Evolutionary conservation across 2,797 vertebrate genomes (phyloP).

Genomic region (Sebastes dallii): DNA sequence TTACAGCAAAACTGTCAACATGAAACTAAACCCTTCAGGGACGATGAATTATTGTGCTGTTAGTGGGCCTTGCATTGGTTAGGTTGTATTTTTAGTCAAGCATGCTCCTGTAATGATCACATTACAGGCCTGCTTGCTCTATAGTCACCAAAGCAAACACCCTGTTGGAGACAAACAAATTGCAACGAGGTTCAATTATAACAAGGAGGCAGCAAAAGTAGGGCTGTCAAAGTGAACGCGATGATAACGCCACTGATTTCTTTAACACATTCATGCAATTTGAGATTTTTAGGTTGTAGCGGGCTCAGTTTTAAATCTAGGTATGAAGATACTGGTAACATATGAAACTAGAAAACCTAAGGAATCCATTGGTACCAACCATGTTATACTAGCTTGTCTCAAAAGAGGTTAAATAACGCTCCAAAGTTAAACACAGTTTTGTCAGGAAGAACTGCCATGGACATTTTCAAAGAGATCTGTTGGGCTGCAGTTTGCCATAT

Average conservation of each 20-base stretch:
- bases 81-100: slow-evolving; percentile 56
- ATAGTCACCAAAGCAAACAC: slow-evolving; percentile 49
- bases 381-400: too few relatives aligned
- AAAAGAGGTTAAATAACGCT: rapidly evolving
- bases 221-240: rapidly evolving
- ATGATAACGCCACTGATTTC: too few relatives aligned
- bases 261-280: too few relatives aligned
- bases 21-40: slow-evolving; percentile 48
- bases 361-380: too few relatives aligned
- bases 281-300: too few relatives aligned
- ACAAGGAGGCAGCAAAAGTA: background rate
- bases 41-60: slow-evolving; percentile 18
- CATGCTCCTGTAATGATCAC: slow-evolving; percentile 37
- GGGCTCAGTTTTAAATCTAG: too few relatives aligned
- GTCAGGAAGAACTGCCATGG: too few relatives aligned
- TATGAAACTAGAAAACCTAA: too few relatives aligned
- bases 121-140: slow-evolving; percentile 47
- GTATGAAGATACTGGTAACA: too few relatives aligned
- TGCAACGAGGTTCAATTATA: slow-evolving; percentile 19
- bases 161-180: slow-evolving; percentile 33
- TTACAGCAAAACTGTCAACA: slow-evolving; percentile 52
- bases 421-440: too few relatives aligned
- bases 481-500: too few relatives aligned
- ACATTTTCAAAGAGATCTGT: too few relatives aligned
- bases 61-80: slow-evolving; percentile 11